phyloP scores from a whole-genome alignment of 2,888 invertebrate genomes.

The Lottia gigantea region DNA sequence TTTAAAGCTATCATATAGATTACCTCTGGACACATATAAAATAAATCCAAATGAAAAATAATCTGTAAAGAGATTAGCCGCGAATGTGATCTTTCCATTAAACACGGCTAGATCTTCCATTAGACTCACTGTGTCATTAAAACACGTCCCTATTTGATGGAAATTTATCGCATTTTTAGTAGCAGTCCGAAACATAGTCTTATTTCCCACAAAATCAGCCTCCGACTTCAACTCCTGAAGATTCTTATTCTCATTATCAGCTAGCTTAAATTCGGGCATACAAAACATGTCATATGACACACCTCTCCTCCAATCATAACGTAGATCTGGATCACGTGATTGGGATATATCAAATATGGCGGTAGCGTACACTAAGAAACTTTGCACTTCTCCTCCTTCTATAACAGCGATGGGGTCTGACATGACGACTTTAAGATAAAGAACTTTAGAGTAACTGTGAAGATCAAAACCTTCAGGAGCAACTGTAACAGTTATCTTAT shows the following conservation, averaged over 20 bases:
- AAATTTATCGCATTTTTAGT: conserved; percentile 45
- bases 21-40: conserved; percentile 51
- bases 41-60: conserved; percentile 48
- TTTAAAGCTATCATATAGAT: conserved; percentile 28
- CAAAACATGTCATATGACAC: conserved; percentile 56
- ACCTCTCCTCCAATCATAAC: conserved; percentile 43
- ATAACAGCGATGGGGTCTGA: conserved; percentile 52
- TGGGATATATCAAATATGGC: conserved; percentile 48
- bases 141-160: conserved; percentile 49
- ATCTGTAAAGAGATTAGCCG: conserved; percentile 46
- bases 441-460: conserved; percentile 30
- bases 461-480: conserved; percentile 44
- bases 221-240: conserved; percentile 28
- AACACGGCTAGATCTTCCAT: conserved; percentile 38
- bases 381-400: conserved; percentile 43
- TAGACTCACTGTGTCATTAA: conserved; percentile 34
- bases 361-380: conserved; percentile 48
- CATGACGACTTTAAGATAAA: conserved; percentile 44
- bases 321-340: conserved; percentile 55
- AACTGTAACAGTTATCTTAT: conserved; percentile 52
- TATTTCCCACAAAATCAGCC: conserved; percentile 39
- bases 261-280: conserved; percentile 40
- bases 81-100: conserved; percentile 48
- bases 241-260: conserved; percentile 17
- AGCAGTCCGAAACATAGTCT: conserved; percentile 41